These are phyloP conservation scores for Anagrus nilaparvatae DNA, from an alignment of 1,140 invertebrate genomes.

Conservation along the genomic window DNA sequence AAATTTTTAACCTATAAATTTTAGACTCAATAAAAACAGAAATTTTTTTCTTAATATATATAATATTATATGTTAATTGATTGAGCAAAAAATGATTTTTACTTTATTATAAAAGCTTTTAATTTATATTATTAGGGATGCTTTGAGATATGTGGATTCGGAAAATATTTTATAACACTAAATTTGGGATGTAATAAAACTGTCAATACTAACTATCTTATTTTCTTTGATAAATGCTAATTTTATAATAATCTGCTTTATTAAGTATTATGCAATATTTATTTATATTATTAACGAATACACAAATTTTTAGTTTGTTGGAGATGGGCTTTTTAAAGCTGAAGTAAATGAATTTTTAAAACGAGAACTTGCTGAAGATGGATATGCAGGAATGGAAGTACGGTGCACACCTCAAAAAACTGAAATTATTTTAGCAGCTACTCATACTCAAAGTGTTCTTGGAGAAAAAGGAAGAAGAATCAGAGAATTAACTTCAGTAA, in stretches of 20 bases:
- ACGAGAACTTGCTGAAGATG: conserved; percentile 98
- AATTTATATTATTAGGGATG: no score
- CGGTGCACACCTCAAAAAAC: conserved; percentile 87
- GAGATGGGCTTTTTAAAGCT: conserved; percentile 97
- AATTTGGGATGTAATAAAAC: no score
- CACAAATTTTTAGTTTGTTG: conserved; percentile 82
- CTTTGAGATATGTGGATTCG: no score
- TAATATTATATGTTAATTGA: no score
- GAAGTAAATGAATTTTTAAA: conserved; percentile 98
- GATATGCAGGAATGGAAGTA: conserved; percentile 97
- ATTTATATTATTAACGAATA: conserved; percentile 10
- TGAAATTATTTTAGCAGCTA: conserved; percentile 98
- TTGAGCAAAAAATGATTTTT: no score
- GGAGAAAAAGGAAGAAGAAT: conserved; percentile 93
- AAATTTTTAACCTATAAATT: conserved; percentile 7
- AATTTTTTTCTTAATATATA: neutral
- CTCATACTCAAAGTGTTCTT: conserved; percentile 94
- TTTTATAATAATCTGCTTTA: neutral
- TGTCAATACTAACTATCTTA: neutral
- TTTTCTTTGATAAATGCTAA: neutral
- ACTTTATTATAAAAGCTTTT: no score
- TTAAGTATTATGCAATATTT: conserved; percentile 2
- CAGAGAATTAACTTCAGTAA: conserved; percentile 93
- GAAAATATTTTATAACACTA: no score
- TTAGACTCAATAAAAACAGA: neutral